Evolutionary conservation across 2,113 vertebrate genomes (phyloP).

Genomic region (Plestiodon gilberti): DNA sequence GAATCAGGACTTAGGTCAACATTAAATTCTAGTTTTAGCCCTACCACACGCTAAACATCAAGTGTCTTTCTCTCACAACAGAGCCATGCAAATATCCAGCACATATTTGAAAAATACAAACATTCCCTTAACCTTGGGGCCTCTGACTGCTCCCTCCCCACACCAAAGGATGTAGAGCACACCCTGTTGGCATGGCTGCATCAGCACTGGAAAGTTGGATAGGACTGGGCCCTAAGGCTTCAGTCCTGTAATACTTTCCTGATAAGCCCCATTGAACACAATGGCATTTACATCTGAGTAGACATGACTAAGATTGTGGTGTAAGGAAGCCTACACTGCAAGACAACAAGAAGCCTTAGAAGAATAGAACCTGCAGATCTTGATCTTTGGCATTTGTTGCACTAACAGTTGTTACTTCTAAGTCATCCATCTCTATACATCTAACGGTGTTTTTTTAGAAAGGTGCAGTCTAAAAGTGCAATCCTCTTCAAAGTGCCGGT

Average conservation of each 20-base stretch:
- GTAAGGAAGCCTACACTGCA: background rate
- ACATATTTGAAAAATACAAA: no score
- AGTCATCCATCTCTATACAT: background rate
- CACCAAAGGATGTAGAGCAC: no score
- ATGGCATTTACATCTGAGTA: no score
- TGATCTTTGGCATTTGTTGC: background rate
- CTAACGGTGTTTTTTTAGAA: background rate
- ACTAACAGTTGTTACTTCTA: background rate
- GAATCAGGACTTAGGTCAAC: background rate
- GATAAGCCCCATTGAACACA: no score
- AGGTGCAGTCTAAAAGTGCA: background rate
- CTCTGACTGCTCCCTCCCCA: no score
- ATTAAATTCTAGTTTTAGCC: background rate
- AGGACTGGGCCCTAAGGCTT: no score
- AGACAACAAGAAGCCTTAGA: slow-evolving; percentile 15
- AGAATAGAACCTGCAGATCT: background rate
- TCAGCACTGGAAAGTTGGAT: no score
- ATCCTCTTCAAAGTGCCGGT: no score
- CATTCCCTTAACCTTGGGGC: no score
- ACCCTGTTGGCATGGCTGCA: no score
- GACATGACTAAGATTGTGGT: no score
- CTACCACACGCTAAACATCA: background rate
- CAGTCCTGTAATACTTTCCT: no score
- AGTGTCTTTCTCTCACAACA: background rate
- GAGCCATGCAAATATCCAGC: background rate